Evolutionary conservation across 1,140 invertebrate genomes (phyloP), one percentile per base, ranked within the genome.

Genomic region (Stegodyphus dumicola): DNA sequence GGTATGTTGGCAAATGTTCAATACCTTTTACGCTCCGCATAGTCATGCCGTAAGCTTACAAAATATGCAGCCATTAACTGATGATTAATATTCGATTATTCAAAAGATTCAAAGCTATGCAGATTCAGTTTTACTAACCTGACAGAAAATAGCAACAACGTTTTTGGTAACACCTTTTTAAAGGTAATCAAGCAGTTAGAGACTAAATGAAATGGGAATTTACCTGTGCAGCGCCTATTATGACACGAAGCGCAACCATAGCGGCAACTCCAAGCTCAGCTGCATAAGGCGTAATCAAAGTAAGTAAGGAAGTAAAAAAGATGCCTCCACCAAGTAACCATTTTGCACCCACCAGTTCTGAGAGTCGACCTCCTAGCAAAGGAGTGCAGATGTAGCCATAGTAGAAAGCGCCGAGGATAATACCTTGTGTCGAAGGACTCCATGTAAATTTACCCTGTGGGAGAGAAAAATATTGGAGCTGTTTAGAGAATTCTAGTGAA

Each of bases 321-420:
- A 88, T 88, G 48, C 88, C 88, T 33, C 86, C 85, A 56, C 88
- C 94, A 92, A 97, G 95, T 69, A 96, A 94, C 93, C 94, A 95
- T 91, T 96, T 96, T 4, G 95, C 95, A 6, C 95, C 95, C 87
- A 94, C 92, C 51, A 94, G 89, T 90, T 96, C 95, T 0, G 95
- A 94, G 69, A 96, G 90, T 77, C 94, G 92, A 3, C 94, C 95
- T 53, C 95, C 95, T 0, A 96, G 95, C 70, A 97, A 91, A 90
- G 97, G 94, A 0, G 95, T 95, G 1, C 95, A 91, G 67, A 96
- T 92, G 89, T 96, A 97, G 6, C 96, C 96, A 93, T 94, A 95
- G 89, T 96, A 97, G 89, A 97, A 97, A n/a, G 95, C 93, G 51
- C 94, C 94, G 65, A 97, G 91, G 87, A 97, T 95, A 84, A 96